phyloP scores from a whole-genome alignment of 2,888 invertebrate genomes.

The Corbicula japonica region DNA sequence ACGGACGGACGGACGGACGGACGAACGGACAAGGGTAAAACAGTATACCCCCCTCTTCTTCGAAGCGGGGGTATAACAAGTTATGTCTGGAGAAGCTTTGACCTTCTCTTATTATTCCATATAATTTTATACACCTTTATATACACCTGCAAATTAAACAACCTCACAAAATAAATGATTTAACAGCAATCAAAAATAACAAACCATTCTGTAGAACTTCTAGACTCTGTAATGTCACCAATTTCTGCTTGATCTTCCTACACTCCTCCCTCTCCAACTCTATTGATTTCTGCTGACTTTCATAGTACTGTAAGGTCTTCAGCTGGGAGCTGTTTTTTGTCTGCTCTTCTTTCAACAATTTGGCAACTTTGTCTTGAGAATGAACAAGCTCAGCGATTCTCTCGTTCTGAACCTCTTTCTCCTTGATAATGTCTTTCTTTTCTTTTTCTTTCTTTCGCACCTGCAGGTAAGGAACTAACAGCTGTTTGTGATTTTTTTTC shows the following conservation, averaged over 20 bases:
- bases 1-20: too few species aligned
- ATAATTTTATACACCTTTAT: too few species aligned
- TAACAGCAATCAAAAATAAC: too few species aligned
- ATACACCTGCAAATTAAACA: too few species aligned
- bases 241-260: constrained; percentile 71
- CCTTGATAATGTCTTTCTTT: constrained; percentile 55
- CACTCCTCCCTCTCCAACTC: constrained; percentile 74
- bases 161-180: too few species aligned
- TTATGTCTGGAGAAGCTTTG: too few species aligned
- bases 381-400: constrained; percentile 59
- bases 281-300: constrained; percentile 72
- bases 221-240: constrained; percentile 76
- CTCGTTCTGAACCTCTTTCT: constrained; percentile 52
- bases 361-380: constrained; percentile 46
- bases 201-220: constrained; percentile 79
- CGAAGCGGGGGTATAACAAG: too few species aligned
- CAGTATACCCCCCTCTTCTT: too few species aligned
- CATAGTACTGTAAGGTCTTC: constrained; percentile 71
- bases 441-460: constrained; percentile 66
- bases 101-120: too few species aligned
- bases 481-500: too few species aligned
- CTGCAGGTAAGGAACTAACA: too few species aligned
- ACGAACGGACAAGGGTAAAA: too few species aligned
- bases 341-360: constrained; percentile 68
- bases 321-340: constrained; percentile 64